Evolutionary conservation across 2,888 invertebrate genomes (phyloP).

Genomic region (Leptopilina myrica): DNA sequence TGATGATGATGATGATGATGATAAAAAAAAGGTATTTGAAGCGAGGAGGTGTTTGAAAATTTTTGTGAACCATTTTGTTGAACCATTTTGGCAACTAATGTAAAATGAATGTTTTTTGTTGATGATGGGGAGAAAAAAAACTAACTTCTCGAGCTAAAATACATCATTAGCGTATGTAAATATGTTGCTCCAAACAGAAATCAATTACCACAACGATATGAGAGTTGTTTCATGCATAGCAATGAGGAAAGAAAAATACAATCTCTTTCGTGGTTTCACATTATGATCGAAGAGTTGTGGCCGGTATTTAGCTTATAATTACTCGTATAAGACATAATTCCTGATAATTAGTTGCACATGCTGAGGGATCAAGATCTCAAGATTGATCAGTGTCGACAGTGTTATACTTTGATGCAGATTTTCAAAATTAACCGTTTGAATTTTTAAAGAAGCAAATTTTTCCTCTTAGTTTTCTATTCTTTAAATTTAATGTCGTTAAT

Average conservation of each 20-base stretch:
- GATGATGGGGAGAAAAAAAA: slow-evolving; percentile 1
- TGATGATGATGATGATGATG: no score
- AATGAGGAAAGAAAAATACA: slow-evolving; percentile 32
- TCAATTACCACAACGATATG: slow-evolving; percentile 33
- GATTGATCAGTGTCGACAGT: slow-evolving; percentile 29
- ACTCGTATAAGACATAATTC: slow-evolving; percentile 34
- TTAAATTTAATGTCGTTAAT: no score
- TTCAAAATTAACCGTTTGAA: no score
- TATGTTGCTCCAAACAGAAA: slow-evolving; percentile 37
- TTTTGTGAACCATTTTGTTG: no score
- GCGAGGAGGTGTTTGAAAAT: no score
- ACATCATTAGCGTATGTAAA: slow-evolving; percentile 40
- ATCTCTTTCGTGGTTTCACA: background rate
- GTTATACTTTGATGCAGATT: no score
- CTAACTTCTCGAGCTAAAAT: slow-evolving; percentile 7
- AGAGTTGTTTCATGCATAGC: slow-evolving; percentile 39
- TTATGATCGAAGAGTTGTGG: slow-evolving; percentile 27
- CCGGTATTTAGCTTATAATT: slow-evolving; percentile 30
- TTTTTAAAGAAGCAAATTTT: no score
- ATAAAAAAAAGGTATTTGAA: no score
- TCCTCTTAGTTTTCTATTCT: no score
- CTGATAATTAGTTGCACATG: slow-evolving; percentile 1
- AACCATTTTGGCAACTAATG: no score
- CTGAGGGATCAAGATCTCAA: slow-evolving; percentile 4
- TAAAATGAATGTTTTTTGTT: background rate